Evolutionary conservation across 2,888 invertebrate species (phyloP).

Genomic region (Cataglyphis livida): DNA sequence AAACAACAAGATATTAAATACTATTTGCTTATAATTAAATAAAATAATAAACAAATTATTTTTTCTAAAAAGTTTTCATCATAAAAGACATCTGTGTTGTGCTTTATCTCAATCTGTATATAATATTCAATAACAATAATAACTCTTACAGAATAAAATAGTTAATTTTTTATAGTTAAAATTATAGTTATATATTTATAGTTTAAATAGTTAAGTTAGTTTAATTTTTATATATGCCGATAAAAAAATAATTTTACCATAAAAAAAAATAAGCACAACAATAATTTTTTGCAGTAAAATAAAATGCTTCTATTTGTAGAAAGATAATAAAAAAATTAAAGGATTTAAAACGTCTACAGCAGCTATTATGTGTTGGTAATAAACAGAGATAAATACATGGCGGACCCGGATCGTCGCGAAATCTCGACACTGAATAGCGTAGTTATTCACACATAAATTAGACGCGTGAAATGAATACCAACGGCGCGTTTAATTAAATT

Average conservation of each 20-base stretch:
- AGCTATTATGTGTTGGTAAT: conserved; percentile 61
- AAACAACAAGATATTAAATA: not conserved
- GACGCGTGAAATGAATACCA: conserved; percentile 79
- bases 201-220: too few relatives aligned
- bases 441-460: conserved; percentile 84
- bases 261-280: not conserved
- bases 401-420: conserved; percentile 64
- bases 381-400: conserved; percentile 68
- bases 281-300: conserved; percentile 27
- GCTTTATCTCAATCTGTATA: not conserved
- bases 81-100: not conserved
- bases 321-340: conserved; percentile 25
- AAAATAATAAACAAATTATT: not conserved
- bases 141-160: not conserved
- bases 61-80: not conserved
- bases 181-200: too few relatives aligned
- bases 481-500: conserved; percentile 84
- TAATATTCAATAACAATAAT: not conserved
- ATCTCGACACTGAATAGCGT: conserved; percentile 74
- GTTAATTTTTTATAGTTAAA: too few relatives aligned
- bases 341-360: conserved; percentile 46
- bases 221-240: not conserved
- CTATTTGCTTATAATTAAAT: not conserved
- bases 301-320: not conserved
- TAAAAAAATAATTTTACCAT: not conserved